Percentiles rank a stretch among this genome's conserved stretches.
phyloP scores from a whole-genome alignment of 2,113 vertebrate genomes.

The Balaenoptera acutorostrata region DNA sequence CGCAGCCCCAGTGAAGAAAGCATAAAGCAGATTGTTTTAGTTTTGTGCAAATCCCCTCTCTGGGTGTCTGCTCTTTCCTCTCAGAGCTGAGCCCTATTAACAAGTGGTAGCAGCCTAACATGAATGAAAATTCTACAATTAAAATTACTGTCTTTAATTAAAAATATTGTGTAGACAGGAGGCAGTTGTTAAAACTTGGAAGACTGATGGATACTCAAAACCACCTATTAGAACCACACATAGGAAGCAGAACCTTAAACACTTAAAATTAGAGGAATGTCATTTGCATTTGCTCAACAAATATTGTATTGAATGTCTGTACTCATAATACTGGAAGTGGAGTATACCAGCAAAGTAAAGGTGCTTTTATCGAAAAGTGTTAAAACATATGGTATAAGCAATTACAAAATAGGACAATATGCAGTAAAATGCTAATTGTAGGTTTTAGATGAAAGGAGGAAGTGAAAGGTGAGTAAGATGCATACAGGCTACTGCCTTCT shows the following conservation, averaged over 20 bases:
- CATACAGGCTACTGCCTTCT: neutral
- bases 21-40: neutral
- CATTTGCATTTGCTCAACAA: neutral
- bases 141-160: slow-evolving; percentile 11
- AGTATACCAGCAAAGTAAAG: neutral
- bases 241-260: neutral
- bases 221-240: neutral
- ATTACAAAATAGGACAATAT: neutral
- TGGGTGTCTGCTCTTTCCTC: neutral
- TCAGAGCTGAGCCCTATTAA: neutral
- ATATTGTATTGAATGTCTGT: neutral
- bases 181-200: neutral
- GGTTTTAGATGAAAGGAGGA: neutral
- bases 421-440: neutral
- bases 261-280: neutral
- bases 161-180: neutral
- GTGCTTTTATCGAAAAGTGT: neutral
- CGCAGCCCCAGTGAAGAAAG: neutral
- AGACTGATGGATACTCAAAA: neutral
- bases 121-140: neutral
- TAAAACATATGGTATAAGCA: neutral
- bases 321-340: neutral
- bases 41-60: neutral
- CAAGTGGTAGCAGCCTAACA: neutral
- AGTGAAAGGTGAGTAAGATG: neutral